Evolutionary conservation across 2,113 vertebrate species (phyloP).

Genomic region (Neopipo cinnamomea): DNA sequence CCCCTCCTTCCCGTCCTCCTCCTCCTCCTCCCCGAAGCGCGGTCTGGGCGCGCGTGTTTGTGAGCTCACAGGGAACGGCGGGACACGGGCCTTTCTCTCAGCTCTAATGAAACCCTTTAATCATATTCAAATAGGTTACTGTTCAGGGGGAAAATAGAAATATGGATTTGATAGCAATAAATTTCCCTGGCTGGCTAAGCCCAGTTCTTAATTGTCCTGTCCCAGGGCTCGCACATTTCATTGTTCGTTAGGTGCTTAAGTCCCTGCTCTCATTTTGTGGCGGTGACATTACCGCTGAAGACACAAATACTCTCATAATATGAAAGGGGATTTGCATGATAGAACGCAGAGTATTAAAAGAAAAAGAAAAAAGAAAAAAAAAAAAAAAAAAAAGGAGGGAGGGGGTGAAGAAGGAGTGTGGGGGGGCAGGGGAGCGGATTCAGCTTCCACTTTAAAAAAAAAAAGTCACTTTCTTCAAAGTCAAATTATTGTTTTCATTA

Average conservation of each 20-base stretch:
- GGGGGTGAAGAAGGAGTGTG: slow-evolving; percentile 40
- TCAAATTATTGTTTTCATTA: slow-evolving; percentile 93
- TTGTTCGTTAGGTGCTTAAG: slow-evolving; percentile 99
- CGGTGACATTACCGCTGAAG: slow-evolving; percentile 99
- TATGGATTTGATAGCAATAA: slow-evolving; percentile 99
- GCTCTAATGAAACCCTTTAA: slow-evolving; percentile 94
- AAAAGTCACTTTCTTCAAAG: slow-evolving; percentile 99
- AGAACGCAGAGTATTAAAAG: slow-evolving; percentile 99
- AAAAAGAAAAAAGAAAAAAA: slow-evolving; percentile 87
- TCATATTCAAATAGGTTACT: slow-evolving; percentile 99
- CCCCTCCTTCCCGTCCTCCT: background rate
- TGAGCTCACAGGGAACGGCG: slow-evolving; percentile 79
- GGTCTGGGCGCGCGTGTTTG: slow-evolving; percentile 70
- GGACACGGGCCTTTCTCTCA: slow-evolving; percentile 79
- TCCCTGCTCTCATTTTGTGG: slow-evolving; percentile 99
- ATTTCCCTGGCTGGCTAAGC: slow-evolving; percentile 99
- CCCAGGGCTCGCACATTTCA: slow-evolving; percentile 99
- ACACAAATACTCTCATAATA: slow-evolving; percentile 99
- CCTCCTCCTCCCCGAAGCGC: background rate
- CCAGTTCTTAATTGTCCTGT: slow-evolving; percentile 99
- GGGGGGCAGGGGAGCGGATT: slow-evolving; percentile 74
- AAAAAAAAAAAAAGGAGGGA: slow-evolving; percentile 47
- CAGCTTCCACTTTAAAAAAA: slow-evolving; percentile 88
- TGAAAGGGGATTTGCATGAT: slow-evolving; percentile 99
- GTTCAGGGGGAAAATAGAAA: slow-evolving; percentile 99